phyloP scores from a whole-genome alignment of 1,140 invertebrate genomes.

The Caenorhabditis remanei region DNA sequence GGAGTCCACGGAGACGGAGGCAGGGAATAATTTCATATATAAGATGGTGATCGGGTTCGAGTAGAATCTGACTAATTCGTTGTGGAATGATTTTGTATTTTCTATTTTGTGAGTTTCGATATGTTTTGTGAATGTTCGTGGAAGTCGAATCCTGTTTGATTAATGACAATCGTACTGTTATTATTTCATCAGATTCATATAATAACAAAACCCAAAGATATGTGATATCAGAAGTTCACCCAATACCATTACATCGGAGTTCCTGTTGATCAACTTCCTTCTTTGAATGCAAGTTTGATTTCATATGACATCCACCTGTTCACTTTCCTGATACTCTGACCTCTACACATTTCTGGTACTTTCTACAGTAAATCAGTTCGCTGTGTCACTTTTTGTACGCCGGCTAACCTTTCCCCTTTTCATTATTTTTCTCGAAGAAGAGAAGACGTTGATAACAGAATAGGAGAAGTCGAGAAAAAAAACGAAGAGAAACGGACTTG shows the following conservation, averaged over 20 bases:
- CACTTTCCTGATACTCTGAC: no score
- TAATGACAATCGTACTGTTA: neutral
- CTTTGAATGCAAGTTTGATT: no score
- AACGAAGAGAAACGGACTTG: neutral
- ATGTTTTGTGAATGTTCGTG: no score
- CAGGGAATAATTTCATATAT: neutral
- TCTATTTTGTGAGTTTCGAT: neutral
- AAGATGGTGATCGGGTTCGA: neutral
- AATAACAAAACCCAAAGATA: neutral
- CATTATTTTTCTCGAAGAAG: neutral
- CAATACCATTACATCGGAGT: no score
- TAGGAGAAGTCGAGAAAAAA: neutral
- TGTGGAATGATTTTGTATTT: neutral
- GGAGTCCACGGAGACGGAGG: no score
- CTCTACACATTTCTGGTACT: no score
- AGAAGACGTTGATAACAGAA: neutral
- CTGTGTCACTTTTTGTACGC: slow-evolving; percentile 19
- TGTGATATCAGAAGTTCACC: no score
- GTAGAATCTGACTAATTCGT: neutral
- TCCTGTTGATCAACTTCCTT: no score
- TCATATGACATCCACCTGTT: no score
- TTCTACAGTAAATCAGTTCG: neutral
- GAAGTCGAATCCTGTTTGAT: no score
- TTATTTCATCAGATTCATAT: slow-evolving; percentile 24
- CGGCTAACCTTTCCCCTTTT: slow-evolving; percentile 12